Evolutionary conservation across 2,113 vertebrate species (phyloP).

Genomic region (Eulacestoma nigropectus): DNA sequence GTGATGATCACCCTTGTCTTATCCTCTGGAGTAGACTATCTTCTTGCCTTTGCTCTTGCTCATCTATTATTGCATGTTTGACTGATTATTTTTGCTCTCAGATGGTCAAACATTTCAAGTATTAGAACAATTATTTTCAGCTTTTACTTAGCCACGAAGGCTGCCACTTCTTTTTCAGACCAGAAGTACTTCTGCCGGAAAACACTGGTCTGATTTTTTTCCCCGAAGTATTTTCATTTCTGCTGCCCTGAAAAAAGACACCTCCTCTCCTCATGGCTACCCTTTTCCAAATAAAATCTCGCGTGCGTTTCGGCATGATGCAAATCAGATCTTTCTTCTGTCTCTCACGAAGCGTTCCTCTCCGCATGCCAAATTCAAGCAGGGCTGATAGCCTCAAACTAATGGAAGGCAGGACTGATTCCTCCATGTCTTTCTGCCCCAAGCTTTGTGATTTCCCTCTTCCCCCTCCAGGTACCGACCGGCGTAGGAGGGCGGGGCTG

Average conservation of each 20-base stretch:
- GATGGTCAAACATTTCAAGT: not conserved
- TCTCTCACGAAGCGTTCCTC: accelerated
- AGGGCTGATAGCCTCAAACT: too few relatives aligned
- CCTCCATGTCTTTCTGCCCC: not conserved
- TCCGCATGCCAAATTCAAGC: not conserved
- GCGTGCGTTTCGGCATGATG: accelerated
- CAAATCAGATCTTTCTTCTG: not conserved
- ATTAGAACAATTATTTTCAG: not conserved
- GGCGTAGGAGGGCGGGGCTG: not conserved
- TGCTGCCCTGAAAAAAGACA: not conserved
- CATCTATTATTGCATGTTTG: not conserved
- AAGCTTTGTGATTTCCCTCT: not conserved
- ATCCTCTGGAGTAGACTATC: accelerated
- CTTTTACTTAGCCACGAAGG: not conserved
- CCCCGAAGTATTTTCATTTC: not conserved
- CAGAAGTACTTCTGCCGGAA: not conserved
- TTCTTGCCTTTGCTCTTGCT: not conserved
- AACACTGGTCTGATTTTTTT: not conserved
- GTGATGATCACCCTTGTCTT: not conserved
- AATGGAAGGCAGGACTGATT: not conserved
- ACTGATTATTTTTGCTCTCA: not conserved
- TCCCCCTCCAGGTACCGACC: not conserved
- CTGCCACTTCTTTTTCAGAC: not conserved
- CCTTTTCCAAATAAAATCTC: not conserved
- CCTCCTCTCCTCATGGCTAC: accelerated